A percentile compares a stretch with the other conserved stretches of the same genome.
phyloP scores from a whole-genome alignment of 2,888 invertebrate genomes.

The Tinea pellionella region DNA sequence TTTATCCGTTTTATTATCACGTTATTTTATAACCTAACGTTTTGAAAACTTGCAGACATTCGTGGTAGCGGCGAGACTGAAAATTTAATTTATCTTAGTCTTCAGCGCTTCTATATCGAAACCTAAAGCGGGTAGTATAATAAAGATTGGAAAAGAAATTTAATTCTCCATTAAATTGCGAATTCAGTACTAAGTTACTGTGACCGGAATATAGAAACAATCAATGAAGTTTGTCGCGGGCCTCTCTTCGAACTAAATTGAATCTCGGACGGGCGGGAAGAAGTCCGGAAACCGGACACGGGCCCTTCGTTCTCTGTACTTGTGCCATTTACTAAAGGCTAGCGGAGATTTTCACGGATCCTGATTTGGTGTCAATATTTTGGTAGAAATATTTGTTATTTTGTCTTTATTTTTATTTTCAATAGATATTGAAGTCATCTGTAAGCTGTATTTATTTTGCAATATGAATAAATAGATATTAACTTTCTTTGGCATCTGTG shows the following conservation, averaged over 20 bases:
- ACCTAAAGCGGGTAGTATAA: background rate
- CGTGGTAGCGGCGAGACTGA: too few species aligned
- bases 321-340: conserved; percentile 11
- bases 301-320: conserved; percentile 35
- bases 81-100: too few species aligned
- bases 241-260: conserved; percentile 41
- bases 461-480: too few species aligned
- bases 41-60: too few species aligned
- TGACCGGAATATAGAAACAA: conserved; percentile 65
- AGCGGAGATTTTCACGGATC: conserved; percentile 3
- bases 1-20: too few species aligned
- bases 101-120: too few species aligned
- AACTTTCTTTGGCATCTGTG: too few species aligned
- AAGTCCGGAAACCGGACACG: conserved; percentile 52
- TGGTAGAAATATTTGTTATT: background rate
- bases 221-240: conserved; percentile 60
- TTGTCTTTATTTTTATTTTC: background rate
- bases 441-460: too few species aligned
- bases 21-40: too few species aligned
- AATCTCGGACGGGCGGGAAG: conserved; percentile 34
- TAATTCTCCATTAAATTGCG: conserved; percentile 10
- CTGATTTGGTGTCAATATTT: conserved; percentile 12
- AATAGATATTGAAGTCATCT: too few species aligned
- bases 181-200: conserved; percentile 25
- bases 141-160: background rate